These are phyloP conservation scores for Eristalis arbustorum DNA, from an alignment of 2,888 invertebrate genomes.

Conservation along the genomic window DNA sequence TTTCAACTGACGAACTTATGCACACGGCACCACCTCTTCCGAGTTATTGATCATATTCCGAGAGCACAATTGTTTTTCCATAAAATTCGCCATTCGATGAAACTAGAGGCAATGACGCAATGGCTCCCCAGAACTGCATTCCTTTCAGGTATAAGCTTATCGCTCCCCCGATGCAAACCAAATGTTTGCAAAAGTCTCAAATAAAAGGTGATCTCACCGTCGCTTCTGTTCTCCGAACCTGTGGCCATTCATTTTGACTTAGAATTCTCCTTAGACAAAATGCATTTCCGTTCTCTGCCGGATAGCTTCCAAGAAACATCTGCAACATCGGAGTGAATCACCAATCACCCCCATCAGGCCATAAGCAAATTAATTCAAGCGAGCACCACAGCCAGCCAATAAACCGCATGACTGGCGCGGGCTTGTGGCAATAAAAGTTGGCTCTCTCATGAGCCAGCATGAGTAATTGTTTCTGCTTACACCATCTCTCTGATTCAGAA, in stretches of 20 bases:
- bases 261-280: background rate
- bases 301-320: background rate
- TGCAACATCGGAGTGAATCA: slow-evolving; percentile 1
- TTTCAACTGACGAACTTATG: too few species aligned
- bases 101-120: too few species aligned
- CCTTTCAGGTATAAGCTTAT: too few species aligned
- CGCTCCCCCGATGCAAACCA: too few species aligned
- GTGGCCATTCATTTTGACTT: background rate
- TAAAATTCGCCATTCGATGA: too few species aligned
- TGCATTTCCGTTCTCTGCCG: background rate
- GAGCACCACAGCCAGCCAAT: background rate
- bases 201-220: background rate
- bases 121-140: too few species aligned
- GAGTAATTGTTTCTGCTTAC: background rate
- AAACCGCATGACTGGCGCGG: slow-evolving; percentile 17
- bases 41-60: too few species aligned
- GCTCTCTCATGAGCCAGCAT: background rate
- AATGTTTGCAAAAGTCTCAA: too few species aligned
- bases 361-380: background rate
- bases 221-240: background rate
- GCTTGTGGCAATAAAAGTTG: background rate
- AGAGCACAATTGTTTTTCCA: too few species aligned
- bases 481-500: background rate
- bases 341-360: background rate
- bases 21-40: too few species aligned